Conservation (phyloP, 2,888 invertebrate genomes). For the Drosophila subsilvestris region DNA sequence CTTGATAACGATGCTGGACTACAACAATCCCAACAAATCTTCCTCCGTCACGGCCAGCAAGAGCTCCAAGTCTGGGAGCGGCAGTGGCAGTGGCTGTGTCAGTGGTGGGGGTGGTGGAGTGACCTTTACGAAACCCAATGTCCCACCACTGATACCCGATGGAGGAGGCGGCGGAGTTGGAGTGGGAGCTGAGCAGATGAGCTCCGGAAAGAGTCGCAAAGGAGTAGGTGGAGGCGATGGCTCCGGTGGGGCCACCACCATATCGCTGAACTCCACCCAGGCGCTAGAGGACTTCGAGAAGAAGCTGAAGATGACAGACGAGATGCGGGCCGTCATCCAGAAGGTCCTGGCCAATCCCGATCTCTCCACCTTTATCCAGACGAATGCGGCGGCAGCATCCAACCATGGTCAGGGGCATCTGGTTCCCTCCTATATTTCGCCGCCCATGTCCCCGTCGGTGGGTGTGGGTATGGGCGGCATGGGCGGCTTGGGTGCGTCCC, state of each 20-base stretch:
- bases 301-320: conserved; percentile 83
- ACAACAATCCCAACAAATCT: conserved; percentile 75
- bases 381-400: conserved; percentile 59
- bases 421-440: conserved; percentile 82
- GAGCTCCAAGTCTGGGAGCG: conserved; percentile 11
- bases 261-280: conserved; percentile 77
- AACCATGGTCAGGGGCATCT: conserved; percentile 38
- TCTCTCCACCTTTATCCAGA: conserved; percentile 82
- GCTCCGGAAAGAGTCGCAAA: conserved; percentile 6
- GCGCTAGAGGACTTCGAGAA: conserved; percentile 82
- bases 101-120: conserved; percentile 13
- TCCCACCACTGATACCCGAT: conserved; percentile 62
- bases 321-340: conserved; percentile 83
- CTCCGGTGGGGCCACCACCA: conserved; percentile 59
- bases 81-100: conserved; percentile 2
- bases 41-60: conserved; percentile 7
- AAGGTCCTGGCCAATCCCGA: conserved; percentile 83
- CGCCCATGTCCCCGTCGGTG: conserved; percentile 82
- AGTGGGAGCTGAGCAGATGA: conserved; percentile 7
- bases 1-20: conserved; percentile 80
- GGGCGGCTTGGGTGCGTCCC: background rate
- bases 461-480: conserved; percentile 28
- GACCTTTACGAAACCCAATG: conserved; percentile 69
- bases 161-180: conserved; percentile 16
- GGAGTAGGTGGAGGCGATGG: conserved; percentile 3